Conservation (phyloP, 2,888 invertebrate genomes). For the Tortrix viridana region DNA sequence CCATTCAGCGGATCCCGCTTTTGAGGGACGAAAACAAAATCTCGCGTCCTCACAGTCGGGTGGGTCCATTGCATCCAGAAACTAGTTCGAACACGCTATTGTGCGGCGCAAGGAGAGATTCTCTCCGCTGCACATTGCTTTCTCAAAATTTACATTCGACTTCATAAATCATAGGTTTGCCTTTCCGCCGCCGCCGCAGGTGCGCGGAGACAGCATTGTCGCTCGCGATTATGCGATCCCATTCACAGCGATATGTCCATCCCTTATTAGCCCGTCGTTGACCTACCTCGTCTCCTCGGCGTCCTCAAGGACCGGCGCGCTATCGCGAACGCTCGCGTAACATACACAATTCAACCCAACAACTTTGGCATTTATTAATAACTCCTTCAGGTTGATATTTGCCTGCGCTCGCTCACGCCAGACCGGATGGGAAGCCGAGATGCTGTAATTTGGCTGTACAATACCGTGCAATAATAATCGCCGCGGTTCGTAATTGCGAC, state of each 20-base stretch:
- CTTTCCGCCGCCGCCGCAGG: constrained; percentile 58
- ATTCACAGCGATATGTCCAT: constrained; percentile 69
- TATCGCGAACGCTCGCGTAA: constrained; percentile 49
- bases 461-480: constrained; percentile 80
- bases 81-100: constrained; percentile 57
- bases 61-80: constrained; percentile 57
- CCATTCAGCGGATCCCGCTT: constrained; percentile 27
- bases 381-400: constrained; percentile 48
- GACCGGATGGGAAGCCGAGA: constrained; percentile 81
- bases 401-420: constrained; percentile 43
- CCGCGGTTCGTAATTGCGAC: constrained; percentile 76
- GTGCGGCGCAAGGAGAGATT: constrained; percentile 54
- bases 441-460: constrained; percentile 79
- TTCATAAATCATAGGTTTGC: constrained; percentile 66
- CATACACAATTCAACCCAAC: constrained; percentile 39
- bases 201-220: constrained; percentile 66
- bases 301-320: constrained; percentile 49
- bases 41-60: constrained; percentile 57
- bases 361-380: constrained; percentile 43
- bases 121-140: constrained; percentile 64
- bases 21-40: constrained; percentile 54
- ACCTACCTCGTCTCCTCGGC: constrained; percentile 49
- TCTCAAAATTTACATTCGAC: constrained; percentile 55
- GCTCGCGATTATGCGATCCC: constrained; percentile 54
- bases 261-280: constrained; percentile 62